Evolutionary conservation across 2,797 vertebrate genomes (phyloP).

Genomic region (Sarcoramphus papa): DNA sequence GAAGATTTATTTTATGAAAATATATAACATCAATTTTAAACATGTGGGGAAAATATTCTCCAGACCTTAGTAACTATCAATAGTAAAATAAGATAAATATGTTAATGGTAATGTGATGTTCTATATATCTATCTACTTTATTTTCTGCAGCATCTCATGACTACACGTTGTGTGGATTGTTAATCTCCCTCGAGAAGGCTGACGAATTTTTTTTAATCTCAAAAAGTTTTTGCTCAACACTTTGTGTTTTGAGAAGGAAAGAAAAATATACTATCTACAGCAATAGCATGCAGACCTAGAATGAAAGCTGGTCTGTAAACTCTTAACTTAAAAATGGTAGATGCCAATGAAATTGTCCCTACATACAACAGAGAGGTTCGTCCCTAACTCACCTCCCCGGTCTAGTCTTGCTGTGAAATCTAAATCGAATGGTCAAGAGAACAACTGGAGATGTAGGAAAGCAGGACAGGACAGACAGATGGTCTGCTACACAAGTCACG

Average conservation of each 20-base stretch:
- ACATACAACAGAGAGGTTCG: fast-evolving
- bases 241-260: background rate
- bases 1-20: background rate
- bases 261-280: background rate
- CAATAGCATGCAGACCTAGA: background rate
- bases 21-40: background rate
- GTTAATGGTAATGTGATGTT: background rate
- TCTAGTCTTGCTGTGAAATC: background rate
- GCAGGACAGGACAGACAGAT: background rate
- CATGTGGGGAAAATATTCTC: background rate
- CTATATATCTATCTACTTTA: background rate
- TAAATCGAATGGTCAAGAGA: background rate
- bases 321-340: background rate
- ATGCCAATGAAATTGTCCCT: background rate
- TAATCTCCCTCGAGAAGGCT: background rate
- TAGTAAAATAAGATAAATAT: background rate
- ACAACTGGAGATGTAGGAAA: background rate
- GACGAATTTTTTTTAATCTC: background rate
- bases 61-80: background rate
- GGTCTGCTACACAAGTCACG: background rate
- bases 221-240: background rate
- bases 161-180: background rate
- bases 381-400: background rate
- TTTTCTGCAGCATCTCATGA: background rate
- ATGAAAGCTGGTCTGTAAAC: background rate